Conservation (phyloP, 2,888 invertebrate genomes). For the Cheilosia pagana region DNA sequence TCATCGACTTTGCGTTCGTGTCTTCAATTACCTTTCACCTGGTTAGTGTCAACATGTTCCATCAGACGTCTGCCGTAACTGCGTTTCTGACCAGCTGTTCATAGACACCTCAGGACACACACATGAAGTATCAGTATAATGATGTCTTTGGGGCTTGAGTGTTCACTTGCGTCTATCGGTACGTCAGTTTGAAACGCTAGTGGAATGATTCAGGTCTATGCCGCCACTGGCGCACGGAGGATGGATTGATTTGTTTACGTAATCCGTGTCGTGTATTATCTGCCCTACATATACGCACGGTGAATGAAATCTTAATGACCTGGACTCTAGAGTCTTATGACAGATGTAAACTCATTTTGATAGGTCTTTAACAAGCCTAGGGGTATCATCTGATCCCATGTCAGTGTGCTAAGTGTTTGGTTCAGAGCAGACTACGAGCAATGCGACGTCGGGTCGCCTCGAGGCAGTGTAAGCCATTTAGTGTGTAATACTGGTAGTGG, state of each 20-base stretch:
- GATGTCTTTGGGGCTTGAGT: slow-evolving; percentile 24
- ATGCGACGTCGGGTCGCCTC: not conserved
- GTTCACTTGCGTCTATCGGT: slow-evolving; percentile 6
- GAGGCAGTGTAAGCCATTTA: not conserved
- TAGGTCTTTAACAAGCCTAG: not conserved
- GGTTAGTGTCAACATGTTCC: slow-evolving; percentile 25
- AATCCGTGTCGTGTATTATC: slow-evolving; percentile 20
- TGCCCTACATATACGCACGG: slow-evolving; percentile 2
- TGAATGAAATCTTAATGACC: not conserved
- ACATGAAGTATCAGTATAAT: slow-evolving; percentile 24
- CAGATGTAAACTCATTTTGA: slow-evolving; percentile 2
- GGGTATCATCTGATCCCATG: not conserved
- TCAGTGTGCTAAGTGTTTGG: not conserved
- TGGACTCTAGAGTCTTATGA: not conserved
- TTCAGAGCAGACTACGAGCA: not conserved
- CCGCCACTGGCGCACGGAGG: slow-evolving; percentile 10
- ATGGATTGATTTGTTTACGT: slow-evolving; percentile 33
- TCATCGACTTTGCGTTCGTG: slow-evolving; percentile 35
- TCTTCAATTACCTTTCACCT: slow-evolving; percentile 54
- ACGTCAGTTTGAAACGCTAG: slow-evolving; percentile 3
- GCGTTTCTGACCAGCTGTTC: slow-evolving; percentile 17
- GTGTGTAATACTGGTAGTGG: slow-evolving; percentile 22
- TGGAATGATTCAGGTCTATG: slow-evolving; percentile 5
- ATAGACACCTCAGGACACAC: slow-evolving; percentile 29
- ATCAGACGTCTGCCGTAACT: slow-evolving; percentile 57